Evolutionary conservation across 2,797 vertebrate species (phyloP).

Genomic region (Sebastes minor): DNA sequence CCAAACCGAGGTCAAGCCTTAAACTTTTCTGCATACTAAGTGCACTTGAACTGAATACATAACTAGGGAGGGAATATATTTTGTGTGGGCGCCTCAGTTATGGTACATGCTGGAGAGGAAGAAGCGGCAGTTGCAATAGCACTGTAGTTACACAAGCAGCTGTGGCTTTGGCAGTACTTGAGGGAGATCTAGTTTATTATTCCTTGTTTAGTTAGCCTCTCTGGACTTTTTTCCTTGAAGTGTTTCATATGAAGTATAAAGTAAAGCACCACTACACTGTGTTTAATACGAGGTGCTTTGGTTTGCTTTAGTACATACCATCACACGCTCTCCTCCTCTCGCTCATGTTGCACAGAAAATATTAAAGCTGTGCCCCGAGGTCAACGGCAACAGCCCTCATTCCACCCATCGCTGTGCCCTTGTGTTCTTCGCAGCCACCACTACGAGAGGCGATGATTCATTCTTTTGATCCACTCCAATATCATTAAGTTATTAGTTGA

Average conservation of each 20-base stretch:
- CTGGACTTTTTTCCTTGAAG: slow-evolving; percentile 59
- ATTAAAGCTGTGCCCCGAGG: slow-evolving; percentile 72
- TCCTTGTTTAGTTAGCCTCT: slow-evolving; percentile 75
- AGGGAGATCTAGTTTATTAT: slow-evolving; percentile 71
- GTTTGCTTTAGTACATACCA: slow-evolving; percentile 57
- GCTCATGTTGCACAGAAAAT: slow-evolving; percentile 59
- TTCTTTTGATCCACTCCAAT: slow-evolving; percentile 77
- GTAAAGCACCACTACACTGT: slow-evolving; percentile 42
- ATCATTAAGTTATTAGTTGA: slow-evolving; percentile 86
- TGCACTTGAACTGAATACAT: slow-evolving; percentile 46
- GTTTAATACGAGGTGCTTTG: slow-evolving; percentile 57
- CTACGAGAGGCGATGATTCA: slow-evolving; percentile 53
- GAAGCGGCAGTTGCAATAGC: slow-evolving; percentile 25
- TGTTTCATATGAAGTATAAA: slow-evolving; percentile 61
- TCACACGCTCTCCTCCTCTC: slow-evolving; percentile 34
- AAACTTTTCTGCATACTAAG: slow-evolving; percentile 52
- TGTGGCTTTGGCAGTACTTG: slow-evolving; percentile 54
- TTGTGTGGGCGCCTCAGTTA: slow-evolving; percentile 45
- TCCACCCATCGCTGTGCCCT: slow-evolving; percentile 58
- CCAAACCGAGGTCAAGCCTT: slow-evolving; percentile 52
- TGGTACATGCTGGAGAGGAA: slow-evolving; percentile 40
- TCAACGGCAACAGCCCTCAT: slow-evolving; percentile 64
- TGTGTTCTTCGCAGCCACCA: slow-evolving; percentile 54
- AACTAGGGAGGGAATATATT: slow-evolving; percentile 36
- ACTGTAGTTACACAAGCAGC: slow-evolving; percentile 56